A percentile compares a stretch with the other conserved stretches of the same genome.
phyloP scores from a whole-genome alignment of 2,113 vertebrate genomes.

The Monarcha castaneiventris region DNA sequence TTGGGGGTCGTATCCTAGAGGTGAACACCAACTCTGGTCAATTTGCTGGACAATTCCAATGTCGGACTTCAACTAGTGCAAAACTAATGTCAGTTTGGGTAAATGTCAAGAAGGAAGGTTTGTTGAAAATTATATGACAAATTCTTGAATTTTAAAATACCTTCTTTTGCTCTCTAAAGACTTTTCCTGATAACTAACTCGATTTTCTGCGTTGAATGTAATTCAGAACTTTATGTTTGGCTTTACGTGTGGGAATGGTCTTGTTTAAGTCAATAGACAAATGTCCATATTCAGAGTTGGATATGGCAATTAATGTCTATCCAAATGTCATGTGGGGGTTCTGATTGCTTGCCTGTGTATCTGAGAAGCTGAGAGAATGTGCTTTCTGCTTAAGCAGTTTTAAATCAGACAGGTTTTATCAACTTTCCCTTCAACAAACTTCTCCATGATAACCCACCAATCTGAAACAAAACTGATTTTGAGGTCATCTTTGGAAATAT shows the following conservation, averaged over 20 bases:
- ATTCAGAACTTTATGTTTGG: background rate
- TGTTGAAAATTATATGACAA: conserved; percentile 57
- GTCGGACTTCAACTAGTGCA: conserved; percentile 65
- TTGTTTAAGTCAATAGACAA: background rate
- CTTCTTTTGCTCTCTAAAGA: background rate
- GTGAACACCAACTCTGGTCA: conserved; percentile 71
- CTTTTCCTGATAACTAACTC: background rate
- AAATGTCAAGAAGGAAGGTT: conserved; percentile 76
- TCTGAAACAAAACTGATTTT: background rate
- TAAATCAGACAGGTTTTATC: background rate
- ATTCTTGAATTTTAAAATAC: conserved; percentile 25
- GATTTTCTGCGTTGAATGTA: background rate
- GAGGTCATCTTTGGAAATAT: background rate
- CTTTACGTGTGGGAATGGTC: background rate
- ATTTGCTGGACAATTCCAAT: conserved; percentile 74
- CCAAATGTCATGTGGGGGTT: background rate
- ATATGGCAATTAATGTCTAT: background rate
- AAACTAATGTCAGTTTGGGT: conserved; percentile 77
- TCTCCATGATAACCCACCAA: background rate
- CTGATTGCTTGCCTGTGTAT: background rate
- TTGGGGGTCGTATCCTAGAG: conserved; percentile 79
- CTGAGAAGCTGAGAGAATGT: background rate
- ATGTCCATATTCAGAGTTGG: background rate
- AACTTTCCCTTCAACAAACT: background rate
- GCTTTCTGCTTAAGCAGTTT: background rate